Evolutionary conservation across 2,888 invertebrate genomes (phyloP).

Genomic region (Acutogordius australiensis): DNA sequence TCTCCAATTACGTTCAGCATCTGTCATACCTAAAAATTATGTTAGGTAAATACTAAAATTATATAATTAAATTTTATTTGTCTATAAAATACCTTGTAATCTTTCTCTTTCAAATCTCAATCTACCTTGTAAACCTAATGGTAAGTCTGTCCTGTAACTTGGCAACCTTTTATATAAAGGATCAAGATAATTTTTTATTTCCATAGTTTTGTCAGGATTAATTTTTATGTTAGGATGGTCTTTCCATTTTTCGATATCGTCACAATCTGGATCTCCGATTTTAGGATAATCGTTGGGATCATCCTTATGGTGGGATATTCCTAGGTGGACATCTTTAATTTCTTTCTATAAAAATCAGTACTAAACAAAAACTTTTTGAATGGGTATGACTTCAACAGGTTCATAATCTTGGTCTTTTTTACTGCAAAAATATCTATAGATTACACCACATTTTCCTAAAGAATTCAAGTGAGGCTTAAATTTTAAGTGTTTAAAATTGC

Average conservation of each 20-base stretch:
- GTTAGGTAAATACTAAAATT: too few species aligned
- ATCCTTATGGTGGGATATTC: too few species aligned
- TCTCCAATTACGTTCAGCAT: slow-evolving; percentile 8
- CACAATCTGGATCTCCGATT: not conserved
- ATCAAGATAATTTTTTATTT: slow-evolving; percentile 2
- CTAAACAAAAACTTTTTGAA: too few species aligned
- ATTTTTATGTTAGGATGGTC: not conserved
- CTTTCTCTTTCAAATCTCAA: slow-evolving; percentile 5
- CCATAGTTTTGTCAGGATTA: not conserved
- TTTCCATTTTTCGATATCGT: not conserved
- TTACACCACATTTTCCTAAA: too few species aligned
- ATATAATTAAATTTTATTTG: too few species aligned
- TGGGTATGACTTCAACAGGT: too few species aligned
- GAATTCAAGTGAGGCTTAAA: too few species aligned
- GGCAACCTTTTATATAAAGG: not conserved
- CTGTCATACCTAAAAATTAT: slow-evolving; percentile 9
- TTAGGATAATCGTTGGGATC: not conserved
- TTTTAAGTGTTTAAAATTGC: too few species aligned
- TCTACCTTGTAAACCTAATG: not conserved
- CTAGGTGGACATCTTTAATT: too few species aligned
- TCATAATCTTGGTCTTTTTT: too few species aligned
- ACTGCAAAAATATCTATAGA: too few species aligned
- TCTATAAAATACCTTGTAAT: slow-evolving; percentile 4
- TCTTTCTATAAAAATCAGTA: too few species aligned
- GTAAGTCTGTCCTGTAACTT: not conserved